Evolutionary conservation across 64 coral and sea anemone genomes (phyloP), one percentile per base, ranked within the genome.

Genomic region (Catalaphyllia jardinei): DNA sequence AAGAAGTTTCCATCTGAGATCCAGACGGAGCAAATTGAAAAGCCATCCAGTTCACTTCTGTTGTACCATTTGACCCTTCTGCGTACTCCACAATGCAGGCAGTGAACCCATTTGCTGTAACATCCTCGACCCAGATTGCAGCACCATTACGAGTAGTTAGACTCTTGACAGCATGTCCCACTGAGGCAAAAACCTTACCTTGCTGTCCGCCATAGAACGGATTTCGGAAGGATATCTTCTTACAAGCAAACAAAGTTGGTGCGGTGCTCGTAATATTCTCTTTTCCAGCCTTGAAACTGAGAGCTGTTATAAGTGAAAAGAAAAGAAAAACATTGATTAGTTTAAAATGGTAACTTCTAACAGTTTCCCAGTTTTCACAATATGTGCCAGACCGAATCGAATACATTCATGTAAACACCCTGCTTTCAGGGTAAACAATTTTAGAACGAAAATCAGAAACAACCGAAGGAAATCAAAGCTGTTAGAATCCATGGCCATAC

Each of bases 51-150:
- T 91, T 91, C 2, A 91, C 71, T 75, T 77, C 13, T 52, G 71
- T 52, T 15, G 71, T 76, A 14, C 80, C 89, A 50, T 86, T 91
- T 8, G 89, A 91, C 33, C 89, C 80, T 50, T 91, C 51, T 0
- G 72, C 89, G 16, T 76, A 64, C 17, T 91, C 89, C 31, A 86
- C 57, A 28, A 86, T 54, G 24, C 89, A 91, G 12, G 62, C 80
- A 1, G 80, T 85, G 31, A 91, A 85, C 52, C 71, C 71, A 46
- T 83, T 73, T 0, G 50, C 33, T 12, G 65, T 85, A 28, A 86
- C 80, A 24, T 31, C 42, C 52, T 85, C 84, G 22, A 91, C 80
- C 89, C 89, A 91, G 24, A 91, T 74, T 75, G 89, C 82, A n/a
- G 89, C 89, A 9, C 89, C 89, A 31, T 57, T 49, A 13, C 89